A percentile compares a stretch with the other conserved stretches of the same genome.
These are phyloP conservation scores for Perodicticus potto DNA, from an alignment of 2,797 vertebrate genomes.

Conservation along the genomic window DNA sequence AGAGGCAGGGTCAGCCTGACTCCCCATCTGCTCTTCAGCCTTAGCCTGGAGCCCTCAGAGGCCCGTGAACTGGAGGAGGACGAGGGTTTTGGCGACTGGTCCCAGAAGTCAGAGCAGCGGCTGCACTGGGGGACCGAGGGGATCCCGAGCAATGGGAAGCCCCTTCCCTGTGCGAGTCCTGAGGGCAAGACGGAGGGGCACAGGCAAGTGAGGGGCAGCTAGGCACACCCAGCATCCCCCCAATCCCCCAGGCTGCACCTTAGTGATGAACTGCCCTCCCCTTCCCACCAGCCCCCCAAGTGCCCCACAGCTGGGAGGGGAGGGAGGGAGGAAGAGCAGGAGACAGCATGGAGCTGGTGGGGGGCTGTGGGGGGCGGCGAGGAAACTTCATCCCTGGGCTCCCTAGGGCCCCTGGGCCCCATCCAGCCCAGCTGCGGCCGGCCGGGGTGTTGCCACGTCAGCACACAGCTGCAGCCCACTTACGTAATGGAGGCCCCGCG, in stretches of 20 bases:
- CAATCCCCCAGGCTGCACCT: no score
- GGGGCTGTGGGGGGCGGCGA: conserved; percentile 3
- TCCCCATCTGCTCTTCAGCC: conserved; percentile 80
- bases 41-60: conserved; percentile 87
- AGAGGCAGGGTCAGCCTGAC: neutral
- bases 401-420: conserved; percentile 75
- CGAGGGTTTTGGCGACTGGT: conserved; percentile 96
- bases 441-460: conserved; percentile 53
- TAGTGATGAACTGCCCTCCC: accelerated
- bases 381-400: conserved; percentile 67
- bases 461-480: conserved; percentile 71
- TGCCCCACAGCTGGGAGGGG: neutral
- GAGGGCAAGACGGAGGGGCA: neutral
- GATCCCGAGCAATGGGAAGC: conserved; percentile 29
- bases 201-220: conserved; percentile 34
- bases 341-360: neutral
- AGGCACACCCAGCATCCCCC: accelerated
- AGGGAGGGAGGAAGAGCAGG: conserved; percentile 41
- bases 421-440: conserved; percentile 75
- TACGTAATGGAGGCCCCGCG: conserved; percentile 61
- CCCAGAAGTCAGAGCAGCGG: conserved; percentile 91
- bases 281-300: neutral
- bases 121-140: conserved; percentile 85
- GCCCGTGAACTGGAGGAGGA: conserved; percentile 92
- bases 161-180: neutral